Evolutionary conservation across 2,797 vertebrate species (phyloP).

Genomic region (Silurus lanzhouensis): DNA sequence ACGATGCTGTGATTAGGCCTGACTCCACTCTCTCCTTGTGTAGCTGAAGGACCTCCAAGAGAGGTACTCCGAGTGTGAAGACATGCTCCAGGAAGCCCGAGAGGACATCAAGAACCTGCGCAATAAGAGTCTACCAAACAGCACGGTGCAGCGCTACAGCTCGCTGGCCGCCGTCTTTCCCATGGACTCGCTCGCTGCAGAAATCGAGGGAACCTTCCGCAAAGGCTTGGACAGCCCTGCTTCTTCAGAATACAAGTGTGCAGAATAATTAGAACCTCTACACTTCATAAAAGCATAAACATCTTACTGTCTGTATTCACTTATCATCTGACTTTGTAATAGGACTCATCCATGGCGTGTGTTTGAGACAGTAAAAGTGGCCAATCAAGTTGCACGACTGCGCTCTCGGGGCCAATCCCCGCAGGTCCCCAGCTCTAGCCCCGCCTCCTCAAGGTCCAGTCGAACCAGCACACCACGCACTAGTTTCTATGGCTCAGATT

Average conservation of each 20-base stretch:
- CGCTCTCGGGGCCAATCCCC: slow-evolving; percentile 77
- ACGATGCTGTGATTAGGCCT: not conserved
- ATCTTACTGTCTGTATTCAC: not conserved
- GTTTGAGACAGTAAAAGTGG: slow-evolving; percentile 83
- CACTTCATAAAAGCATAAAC: not conserved
- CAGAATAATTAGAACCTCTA: not conserved
- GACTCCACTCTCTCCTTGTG: slow-evolving; percentile 47
- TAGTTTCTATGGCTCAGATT: slow-evolving; percentile 72
- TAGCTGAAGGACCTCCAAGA: slow-evolving; percentile 85
- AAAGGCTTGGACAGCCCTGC: slow-evolving; percentile 80
- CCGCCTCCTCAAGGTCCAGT: slow-evolving; percentile 69
- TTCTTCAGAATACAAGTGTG: slow-evolving; percentile 83
- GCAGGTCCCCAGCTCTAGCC: slow-evolving; percentile 71
- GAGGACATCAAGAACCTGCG: slow-evolving; percentile 84
- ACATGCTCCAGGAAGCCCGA: slow-evolving; percentile 81
- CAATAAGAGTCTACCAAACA: slow-evolving; percentile 80
- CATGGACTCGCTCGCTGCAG: slow-evolving; percentile 85
- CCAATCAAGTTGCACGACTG: slow-evolving; percentile 74
- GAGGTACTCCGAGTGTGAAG: slow-evolving; percentile 80
- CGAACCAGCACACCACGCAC: slow-evolving; percentile 74
- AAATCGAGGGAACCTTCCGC: slow-evolving; percentile 86
- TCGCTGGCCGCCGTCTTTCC: slow-evolving; percentile 77
- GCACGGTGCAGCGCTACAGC: slow-evolving; percentile 83
- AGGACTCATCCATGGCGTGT: slow-evolving; percentile 80
- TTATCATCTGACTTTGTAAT: not conserved